Evolutionary conservation across 2,888 invertebrate species (phyloP).

Genomic region (Cetonia aurata): DNA sequence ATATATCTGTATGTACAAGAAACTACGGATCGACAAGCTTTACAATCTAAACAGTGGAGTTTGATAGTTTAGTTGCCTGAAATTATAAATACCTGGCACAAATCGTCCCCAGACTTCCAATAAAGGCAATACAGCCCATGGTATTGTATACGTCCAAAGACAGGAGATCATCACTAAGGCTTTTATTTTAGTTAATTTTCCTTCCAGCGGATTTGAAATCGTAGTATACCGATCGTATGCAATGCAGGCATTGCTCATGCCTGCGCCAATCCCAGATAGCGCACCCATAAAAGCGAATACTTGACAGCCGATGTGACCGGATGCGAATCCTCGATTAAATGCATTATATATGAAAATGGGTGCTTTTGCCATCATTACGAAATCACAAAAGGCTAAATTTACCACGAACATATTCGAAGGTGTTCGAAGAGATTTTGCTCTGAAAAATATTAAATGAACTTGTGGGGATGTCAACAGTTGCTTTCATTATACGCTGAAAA

Average conservation of each 20-base stretch:
- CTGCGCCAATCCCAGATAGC: slow-evolving; percentile 83
- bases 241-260: slow-evolving; percentile 86
- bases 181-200: slow-evolving; percentile 84
- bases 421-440: slow-evolving; percentile 79
- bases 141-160: slow-evolving; percentile 83
- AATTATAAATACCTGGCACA: slow-evolving; percentile 78
- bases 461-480: background rate
- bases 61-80: background rate
- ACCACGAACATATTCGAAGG: slow-evolving; percentile 89
- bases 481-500: slow-evolving; percentile 78
- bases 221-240: slow-evolving; percentile 86
- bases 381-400: slow-evolving; percentile 86
- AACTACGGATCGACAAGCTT: too few species aligned
- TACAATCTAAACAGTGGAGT: too few species aligned
- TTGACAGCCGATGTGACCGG: slow-evolving; percentile 82
- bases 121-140: slow-evolving; percentile 84
- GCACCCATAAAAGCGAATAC: slow-evolving; percentile 83
- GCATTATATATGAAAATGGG: slow-evolving; percentile 90
- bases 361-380: slow-evolving; percentile 88
- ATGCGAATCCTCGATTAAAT: slow-evolving; percentile 81
- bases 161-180: slow-evolving; percentile 80
- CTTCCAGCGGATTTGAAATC: slow-evolving; percentile 86
- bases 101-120: slow-evolving; percentile 89
- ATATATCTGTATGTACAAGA: too few species aligned
- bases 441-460: slow-evolving; percentile 57